Conservation (phyloP, 2,797 vertebrate species). For the Trichosurus vulpecula region DNA sequence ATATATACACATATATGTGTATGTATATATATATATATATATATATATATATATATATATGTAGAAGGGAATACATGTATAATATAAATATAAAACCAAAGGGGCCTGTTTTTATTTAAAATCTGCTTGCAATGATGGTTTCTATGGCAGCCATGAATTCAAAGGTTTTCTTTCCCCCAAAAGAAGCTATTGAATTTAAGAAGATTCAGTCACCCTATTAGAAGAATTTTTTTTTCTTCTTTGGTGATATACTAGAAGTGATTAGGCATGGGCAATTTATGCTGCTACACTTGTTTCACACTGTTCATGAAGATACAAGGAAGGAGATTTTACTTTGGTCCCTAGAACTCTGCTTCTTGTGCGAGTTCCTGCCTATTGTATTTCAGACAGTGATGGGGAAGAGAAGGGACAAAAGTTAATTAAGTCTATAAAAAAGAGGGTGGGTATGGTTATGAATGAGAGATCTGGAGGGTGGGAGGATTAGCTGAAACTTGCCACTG, state of each 20-base stretch:
- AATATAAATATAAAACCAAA: constrained; percentile 71
- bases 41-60: no score
- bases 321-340: constrained; percentile 57
- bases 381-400: constrained; percentile 43
- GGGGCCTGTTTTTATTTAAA: constrained; percentile 72
- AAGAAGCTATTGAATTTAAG: constrained; percentile 71
- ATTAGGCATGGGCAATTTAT: constrained; percentile 60
- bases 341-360: constrained; percentile 16
- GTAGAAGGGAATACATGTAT: constrained; percentile 66
- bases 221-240: constrained; percentile 73
- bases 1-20: no score
- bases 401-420: constrained; percentile 63
- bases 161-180: background rate
- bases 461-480: constrained; percentile 47
- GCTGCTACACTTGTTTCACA: background rate
- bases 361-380: constrained; percentile 62
- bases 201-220: constrained; percentile 72
- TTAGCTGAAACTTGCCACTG: constrained; percentile 70
- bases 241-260: constrained; percentile 56
- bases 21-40: no score
- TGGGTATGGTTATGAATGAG: background rate
- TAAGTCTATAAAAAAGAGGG: constrained; percentile 67
- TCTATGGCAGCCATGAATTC: constrained; percentile 78
- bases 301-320: constrained; percentile 20
- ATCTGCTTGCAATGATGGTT: constrained; percentile 70